Evolutionary conservation across 2,888 invertebrate species (phyloP).

Genomic region (Blomia tropicalis): DNA sequence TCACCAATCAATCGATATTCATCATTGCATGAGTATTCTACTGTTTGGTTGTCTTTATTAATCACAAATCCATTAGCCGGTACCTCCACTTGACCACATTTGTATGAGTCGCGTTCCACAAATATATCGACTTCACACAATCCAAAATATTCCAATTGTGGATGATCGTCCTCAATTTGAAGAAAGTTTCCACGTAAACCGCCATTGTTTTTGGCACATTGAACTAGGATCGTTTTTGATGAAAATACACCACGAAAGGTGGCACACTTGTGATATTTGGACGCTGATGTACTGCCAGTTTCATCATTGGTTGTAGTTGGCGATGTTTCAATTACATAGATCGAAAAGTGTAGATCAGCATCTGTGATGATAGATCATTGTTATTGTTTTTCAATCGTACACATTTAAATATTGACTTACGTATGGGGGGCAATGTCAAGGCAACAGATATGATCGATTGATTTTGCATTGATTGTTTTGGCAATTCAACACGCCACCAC

Average conservation of each 20-base stretch:
- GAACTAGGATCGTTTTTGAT: slow-evolving; percentile 29
- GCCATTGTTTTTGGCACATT: slow-evolving; percentile 32
- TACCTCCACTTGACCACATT: slow-evolving; percentile 33
- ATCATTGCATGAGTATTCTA: slow-evolving; percentile 26
- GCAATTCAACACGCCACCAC: slow-evolving; percentile 34
- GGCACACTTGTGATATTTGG: slow-evolving; percentile 32
- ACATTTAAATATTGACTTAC: slow-evolving; percentile 1
- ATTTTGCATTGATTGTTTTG: not conserved
- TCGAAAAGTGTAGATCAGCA: slow-evolving; percentile 30
- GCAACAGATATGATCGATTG: slow-evolving; percentile 26
- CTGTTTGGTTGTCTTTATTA: slow-evolving; percentile 17
- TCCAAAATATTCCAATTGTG: slow-evolving; percentile 33
- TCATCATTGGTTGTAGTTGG: not conserved
- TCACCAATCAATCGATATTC: slow-evolving; percentile 28
- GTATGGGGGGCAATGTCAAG: slow-evolving; percentile 27
- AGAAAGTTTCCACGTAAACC: slow-evolving; percentile 33
- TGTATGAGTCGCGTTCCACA: slow-evolving; percentile 31
- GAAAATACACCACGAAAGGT: slow-evolving; percentile 32
- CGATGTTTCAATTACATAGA: slow-evolving; percentile 31
- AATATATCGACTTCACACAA: slow-evolving; percentile 35
- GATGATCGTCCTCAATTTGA: slow-evolving; percentile 34
- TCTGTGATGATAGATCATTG: slow-evolving; percentile 15
- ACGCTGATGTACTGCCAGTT: not conserved
- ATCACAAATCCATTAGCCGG: slow-evolving; percentile 29
- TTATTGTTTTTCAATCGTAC: too few relatives aligned